Base-by-base conservation (phyloP, 2,797 vertebrate genomes). In the Micromesistius poutassou region DNA sequence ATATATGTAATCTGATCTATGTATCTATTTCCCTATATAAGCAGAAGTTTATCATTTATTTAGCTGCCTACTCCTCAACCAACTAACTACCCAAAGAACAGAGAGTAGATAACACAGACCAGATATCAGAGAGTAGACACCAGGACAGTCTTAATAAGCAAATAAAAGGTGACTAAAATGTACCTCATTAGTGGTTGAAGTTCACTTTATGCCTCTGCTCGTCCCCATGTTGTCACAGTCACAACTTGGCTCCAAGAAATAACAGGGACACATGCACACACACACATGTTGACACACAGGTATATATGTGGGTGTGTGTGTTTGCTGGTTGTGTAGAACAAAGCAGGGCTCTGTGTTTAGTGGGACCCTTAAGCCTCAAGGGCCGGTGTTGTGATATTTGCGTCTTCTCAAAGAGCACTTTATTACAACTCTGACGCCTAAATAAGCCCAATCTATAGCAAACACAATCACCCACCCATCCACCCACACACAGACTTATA, bases 331-430 rank as follows among this genome's bases (percentile, higher is more conserved):
- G 73, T 81, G 84, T 82, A 82, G 66, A 12, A 46, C 36, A 28
- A 46, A 12, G 25, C 68, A 30, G 28, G 68, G 9, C 68, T 2
- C 8, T 8, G 14, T 68, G 38, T 71, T 74, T 31, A 75, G 78
- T 42, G 71, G 70, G 74, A 78, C 74, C 50, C 78, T 76, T 38
- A 71, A 35, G 40, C 28, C 72, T 33, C 55, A 77, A 76, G 8
- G 55, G 73, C 76, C 70, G 72, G 8, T 28, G 78, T 77, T 71
- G 22, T 82, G 75, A 76, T 73, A 76, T 0, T 62, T 62, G 55
- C 8, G 9, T 16, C 70, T 79, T 35, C 50, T 77, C 77, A 80
- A 79, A 84, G 46, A 28, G 4, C 50, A 76, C 42, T 88, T 88
- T 79, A 89, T 83, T 66, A 73, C 81, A 14, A 71, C 30, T 2